These are phyloP conservation scores for Clytia hemisphaerica DNA, from an alignment of 30 jellyfish, hydroid and myxozoan genomes.

Conservation along the genomic window DNA sequence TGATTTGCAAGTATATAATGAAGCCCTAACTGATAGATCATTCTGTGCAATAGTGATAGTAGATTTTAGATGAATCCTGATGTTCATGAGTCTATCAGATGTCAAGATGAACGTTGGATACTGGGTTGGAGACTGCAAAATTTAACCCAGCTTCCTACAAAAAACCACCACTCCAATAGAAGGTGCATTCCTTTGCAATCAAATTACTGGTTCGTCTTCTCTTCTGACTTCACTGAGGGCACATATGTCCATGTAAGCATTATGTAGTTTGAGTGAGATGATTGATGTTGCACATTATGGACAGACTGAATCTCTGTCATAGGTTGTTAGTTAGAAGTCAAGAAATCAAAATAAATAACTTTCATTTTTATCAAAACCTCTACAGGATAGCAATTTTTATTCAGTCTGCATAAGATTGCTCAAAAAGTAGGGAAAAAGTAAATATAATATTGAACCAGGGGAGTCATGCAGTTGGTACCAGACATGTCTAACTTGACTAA, in stretches of 20 bases:
- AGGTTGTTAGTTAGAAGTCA: conserved; percentile 31
- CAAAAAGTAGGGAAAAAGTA: too few relatives aligned
- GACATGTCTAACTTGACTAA: too few relatives aligned
- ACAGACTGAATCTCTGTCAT: conserved; percentile 39
- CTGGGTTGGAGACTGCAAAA: conserved; percentile 22
- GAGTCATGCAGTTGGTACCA: too few relatives aligned
- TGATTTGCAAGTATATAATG: conserved; percentile 19
- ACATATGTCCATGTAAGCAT: conserved; percentile 35
- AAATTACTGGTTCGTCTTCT: conserved; percentile 8
- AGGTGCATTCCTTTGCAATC: background rate
- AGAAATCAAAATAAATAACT: too few relatives aligned
- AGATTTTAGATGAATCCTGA: background rate
- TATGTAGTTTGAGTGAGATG: conserved; percentile 19
- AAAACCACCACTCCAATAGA: conserved; percentile 21
- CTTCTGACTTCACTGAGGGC: conserved; percentile 43
- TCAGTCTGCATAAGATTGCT: too few relatives aligned
- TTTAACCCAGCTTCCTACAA: conserved; percentile 8
- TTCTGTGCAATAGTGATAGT: too few relatives aligned
- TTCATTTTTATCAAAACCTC: too few relatives aligned
- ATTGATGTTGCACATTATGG: conserved; percentile 51
- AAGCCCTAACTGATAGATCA: too few relatives aligned
- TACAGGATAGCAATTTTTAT: too few relatives aligned
- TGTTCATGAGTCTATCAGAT: conserved; percentile 3
- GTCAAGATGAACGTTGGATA: background rate
- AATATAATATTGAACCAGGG: too few relatives aligned